Evolutionary conservation across 2,113 vertebrate species (phyloP), one percentile per base, ranked within the genome.

Genomic region (Eolophus roseicapilla): DNA sequence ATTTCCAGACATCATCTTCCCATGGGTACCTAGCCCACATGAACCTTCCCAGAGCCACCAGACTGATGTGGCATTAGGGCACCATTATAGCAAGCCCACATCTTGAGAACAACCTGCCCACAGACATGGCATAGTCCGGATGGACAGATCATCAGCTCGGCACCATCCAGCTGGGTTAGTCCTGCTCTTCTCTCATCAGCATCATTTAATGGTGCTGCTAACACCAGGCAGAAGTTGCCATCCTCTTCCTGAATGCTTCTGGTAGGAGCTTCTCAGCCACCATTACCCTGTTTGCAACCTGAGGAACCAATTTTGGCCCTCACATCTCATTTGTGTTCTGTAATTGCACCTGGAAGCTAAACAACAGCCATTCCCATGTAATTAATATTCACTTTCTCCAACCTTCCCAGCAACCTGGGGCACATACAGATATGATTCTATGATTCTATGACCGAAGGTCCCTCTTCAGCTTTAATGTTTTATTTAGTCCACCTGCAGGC

Each of bases 261-360:
- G 31, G 31, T 1, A 7, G 43, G 46, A 82, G 15, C 14, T 52
- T 20, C 75, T 75, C 60, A 35, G 65, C 19, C 65, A 21, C 29
- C 6, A 2, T 6, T 47, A 28, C 18, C 31, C 82, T 27, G n/a
- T 16, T 9, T 50, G 50, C 7, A 29, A 31, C 27, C 60, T 0
- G 7, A 62, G 28, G 50, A 73, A 71, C 47, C 83, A 70, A 39
- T 71, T 47, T 31, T 5, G 68, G 21, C 25, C 52, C 76, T 64
- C 41, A 1, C 4, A 0, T 24, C 74, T 89, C 2, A 0, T 52
- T 49, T 60, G 28, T 18, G 73, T 49, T 15, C 2, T 2, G 37
- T 4, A 16, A 65, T 8, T 35, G 46, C 76, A 68, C 2, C 77
- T 39, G 86, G 75, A 52, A 85, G 70, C 20, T 28, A 52, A 50